Evolutionary conservation across 2,113 vertebrate genomes (phyloP).

Genomic region (Cyanoramphus novaezelandiae): DNA sequence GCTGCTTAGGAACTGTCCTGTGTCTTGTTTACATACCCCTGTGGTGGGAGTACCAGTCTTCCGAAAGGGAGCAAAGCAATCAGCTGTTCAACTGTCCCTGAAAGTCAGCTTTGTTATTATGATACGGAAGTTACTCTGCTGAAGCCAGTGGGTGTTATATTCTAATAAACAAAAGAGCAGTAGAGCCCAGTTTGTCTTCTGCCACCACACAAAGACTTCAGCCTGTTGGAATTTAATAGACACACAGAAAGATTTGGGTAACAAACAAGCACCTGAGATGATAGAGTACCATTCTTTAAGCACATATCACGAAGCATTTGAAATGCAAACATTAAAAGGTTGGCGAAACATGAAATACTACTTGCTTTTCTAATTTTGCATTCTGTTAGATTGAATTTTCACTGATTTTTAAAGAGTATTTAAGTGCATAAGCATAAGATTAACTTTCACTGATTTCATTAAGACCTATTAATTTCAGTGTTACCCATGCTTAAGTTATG

Average conservation of each 20-base stretch:
- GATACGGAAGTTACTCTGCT: neutral
- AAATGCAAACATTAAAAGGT: neutral
- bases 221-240: neutral
- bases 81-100: neutral
- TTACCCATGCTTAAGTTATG: neutral
- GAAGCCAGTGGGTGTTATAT: neutral
- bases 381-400: neutral
- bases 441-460: neutral
- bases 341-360: neutral
- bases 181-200: neutral
- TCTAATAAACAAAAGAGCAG: neutral
- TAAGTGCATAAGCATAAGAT: neutral
- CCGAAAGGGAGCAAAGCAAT: neutral
- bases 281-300: neutral
- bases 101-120: neutral
- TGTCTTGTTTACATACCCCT: neutral
- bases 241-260: constrained; percentile 9
- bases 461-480: neutral
- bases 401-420: neutral
- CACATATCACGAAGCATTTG: neutral
- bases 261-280: neutral
- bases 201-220: neutral
- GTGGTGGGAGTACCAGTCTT: accelerated
- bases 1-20: neutral
- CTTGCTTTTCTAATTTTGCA: neutral